Percentiles rank a stretch among this genome's conserved stretches.
Conservation (phyloP, 2,797 vertebrate species). For the Botia kubotai region DNA sequence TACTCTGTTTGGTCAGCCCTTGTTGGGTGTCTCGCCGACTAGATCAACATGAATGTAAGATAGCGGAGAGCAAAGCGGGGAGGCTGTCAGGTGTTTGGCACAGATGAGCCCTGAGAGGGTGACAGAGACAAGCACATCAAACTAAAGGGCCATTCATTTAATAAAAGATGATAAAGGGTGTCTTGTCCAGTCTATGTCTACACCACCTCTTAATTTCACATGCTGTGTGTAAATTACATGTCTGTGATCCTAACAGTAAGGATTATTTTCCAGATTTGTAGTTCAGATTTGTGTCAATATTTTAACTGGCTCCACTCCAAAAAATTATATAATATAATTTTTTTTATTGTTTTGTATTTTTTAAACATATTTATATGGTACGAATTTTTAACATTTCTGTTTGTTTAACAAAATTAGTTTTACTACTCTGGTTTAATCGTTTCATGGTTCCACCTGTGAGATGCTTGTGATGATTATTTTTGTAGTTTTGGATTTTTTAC, state of each 20-base stretch:
- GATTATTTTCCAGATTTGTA: not conserved
- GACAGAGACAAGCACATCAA: conserved; percentile 19
- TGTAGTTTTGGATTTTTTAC: not conserved
- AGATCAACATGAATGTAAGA: conserved; percentile 33
- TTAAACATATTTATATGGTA: not conserved
- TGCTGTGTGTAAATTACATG: not conserved
- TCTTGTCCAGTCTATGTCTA: not conserved
- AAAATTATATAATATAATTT: not conserved
- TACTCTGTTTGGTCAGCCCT: conserved; percentile 31
- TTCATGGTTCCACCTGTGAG: not conserved
- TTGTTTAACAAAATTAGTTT: not conserved
- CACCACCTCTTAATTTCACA: not conserved
- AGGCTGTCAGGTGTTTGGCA: conserved; percentile 31
- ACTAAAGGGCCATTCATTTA: not conserved
- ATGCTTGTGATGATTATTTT: not conserved
- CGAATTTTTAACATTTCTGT: not conserved
- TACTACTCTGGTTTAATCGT: not conserved
- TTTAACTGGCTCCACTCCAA: not conserved
- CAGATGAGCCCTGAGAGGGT: conserved; percentile 3
- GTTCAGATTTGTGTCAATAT: not conserved
- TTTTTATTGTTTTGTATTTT: too few relatives aligned
- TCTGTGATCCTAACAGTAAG: not conserved
- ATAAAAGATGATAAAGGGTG: conserved; percentile 2
- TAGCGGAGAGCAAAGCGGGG: not conserved
- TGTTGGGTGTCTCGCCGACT: conserved; percentile 26